Base-by-base conservation (phyloP, 2,113 vertebrate genomes). In the Eidolon helvum region DNA sequence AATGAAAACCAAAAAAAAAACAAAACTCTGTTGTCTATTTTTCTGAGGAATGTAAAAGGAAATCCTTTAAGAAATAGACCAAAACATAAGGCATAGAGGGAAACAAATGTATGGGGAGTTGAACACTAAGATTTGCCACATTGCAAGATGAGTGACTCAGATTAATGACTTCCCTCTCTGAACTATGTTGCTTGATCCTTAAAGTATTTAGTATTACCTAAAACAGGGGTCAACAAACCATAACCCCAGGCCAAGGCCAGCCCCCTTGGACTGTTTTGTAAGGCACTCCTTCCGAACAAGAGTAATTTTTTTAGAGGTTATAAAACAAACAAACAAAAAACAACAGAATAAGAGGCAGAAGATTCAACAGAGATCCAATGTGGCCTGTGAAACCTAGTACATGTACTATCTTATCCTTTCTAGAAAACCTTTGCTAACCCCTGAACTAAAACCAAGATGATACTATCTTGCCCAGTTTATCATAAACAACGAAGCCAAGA, bases 381-480 rank as follows among this genome's bases (percentile, higher is more conserved):
- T 50, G 21, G 24, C n/a, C 82, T 88, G 10, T 6, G 50, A 68
- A 84, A 57, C 24, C 72, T 90, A n/a, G 87, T 93, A 69, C 82
- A 65, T 65, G 87, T 85, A 88, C n/a, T 86, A 0, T 77, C 53
- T 82, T 30, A 9, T 10, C 35, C 30, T 86, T 88, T 85, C 48
- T 15, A 85, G 84, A 68, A 87, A 87, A 72, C 68, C 68, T 5
- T 18, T 74, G 8, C 22, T 59, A 68, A 71, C 5, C 59, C 33
- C 33, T 92, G 43, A 84, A 57, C 88, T 94, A 79, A 97, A 92
- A 57, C 43, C 57, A 88, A 85, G 40, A 77, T 38, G 59, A 72
- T 30, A n/a, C 33, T 10, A 66, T 65, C 38, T 50, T 0, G 15
- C 26, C 68, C 53, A 69, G 22, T 7, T 69, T 75, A 48, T 65